phyloP scores from a whole-genome alignment of 2,888 invertebrate genomes.

The Phengaris alcon region DNA sequence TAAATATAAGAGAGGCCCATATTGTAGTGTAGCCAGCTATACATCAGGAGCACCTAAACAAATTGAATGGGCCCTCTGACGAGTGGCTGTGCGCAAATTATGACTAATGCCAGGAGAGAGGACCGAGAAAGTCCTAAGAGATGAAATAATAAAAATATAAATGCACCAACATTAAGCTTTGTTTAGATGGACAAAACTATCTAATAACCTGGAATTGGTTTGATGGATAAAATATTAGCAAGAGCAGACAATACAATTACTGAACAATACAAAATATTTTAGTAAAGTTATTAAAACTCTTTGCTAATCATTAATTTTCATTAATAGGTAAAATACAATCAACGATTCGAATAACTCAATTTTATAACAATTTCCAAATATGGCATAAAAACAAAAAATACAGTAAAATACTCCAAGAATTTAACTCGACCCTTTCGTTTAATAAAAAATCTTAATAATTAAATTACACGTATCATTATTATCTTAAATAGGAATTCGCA shows the following conservation, averaged over 20 bases:
- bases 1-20: conserved; percentile 72
- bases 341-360: background rate
- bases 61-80: conserved; percentile 73
- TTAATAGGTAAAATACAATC: background rate
- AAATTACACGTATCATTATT: conserved; percentile 26
- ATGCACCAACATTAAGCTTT: too few species aligned
- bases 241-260: too few species aligned
- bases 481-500: conserved; percentile 16
- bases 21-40: conserved; percentile 70
- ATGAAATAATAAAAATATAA: background rate
- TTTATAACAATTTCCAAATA: background rate
- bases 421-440: background rate
- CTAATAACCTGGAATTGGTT: too few species aligned
- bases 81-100: conserved; percentile 64
- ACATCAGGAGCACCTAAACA: conserved; percentile 73
- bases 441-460: background rate
- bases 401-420: background rate
- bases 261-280: too few species aligned
- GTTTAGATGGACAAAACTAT: too few species aligned
- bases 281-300: too few species aligned
- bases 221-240: too few species aligned
- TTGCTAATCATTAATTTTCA: too few species aligned
- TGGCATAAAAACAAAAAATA: background rate
- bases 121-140: conserved; percentile 34
- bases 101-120: conserved; percentile 62